These are phyloP conservation scores for Exephanes ischioxanthus DNA, from an alignment of 2,888 invertebrate species.

Conservation along the genomic window DNA sequence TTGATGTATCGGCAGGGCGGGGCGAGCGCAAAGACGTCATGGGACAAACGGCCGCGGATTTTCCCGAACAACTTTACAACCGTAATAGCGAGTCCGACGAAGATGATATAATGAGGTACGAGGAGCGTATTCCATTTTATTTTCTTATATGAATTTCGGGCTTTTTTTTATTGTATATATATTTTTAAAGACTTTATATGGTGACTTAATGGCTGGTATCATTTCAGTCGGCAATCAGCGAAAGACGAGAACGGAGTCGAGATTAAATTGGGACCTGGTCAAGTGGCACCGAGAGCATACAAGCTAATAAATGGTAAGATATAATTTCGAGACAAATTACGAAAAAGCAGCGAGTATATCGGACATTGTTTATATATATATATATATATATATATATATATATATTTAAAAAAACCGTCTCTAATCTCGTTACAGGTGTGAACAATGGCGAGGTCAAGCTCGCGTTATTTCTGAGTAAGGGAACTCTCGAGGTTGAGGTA, in stretches of 20 bases:
- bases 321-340: slow-evolving; percentile 4
- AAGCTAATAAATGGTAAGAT: slow-evolving; percentile 86
- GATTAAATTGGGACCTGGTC: slow-evolving; percentile 91
- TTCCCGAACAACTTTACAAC: slow-evolving; percentile 86
- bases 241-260: slow-evolving; percentile 83
- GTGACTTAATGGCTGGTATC: background rate
- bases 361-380: background rate
- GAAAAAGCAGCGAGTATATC: background rate
- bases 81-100: slow-evolving; percentile 87
- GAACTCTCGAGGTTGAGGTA: slow-evolving; percentile 95
- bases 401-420: background rate
- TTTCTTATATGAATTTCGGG: too few relatives aligned
- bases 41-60: slow-evolving; percentile 85
- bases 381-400: background rate
- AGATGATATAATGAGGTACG: slow-evolving; percentile 84
- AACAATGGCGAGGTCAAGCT: slow-evolving; percentile 94
- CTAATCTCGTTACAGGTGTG: slow-evolving; percentile 83
- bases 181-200: background rate
- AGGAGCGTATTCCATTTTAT: slow-evolving; percentile 54
- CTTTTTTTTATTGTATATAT: too few relatives aligned
- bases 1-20: slow-evolving; percentile 80
- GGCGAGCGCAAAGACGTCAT: slow-evolving; percentile 87
- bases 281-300: slow-evolving; percentile 92
- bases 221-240: slow-evolving; percentile 76
- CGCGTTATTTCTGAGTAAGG: slow-evolving; percentile 95